Base-by-base conservation (phyloP, 2,113 vertebrate species). In the Hypanus sabinus region DNA sequence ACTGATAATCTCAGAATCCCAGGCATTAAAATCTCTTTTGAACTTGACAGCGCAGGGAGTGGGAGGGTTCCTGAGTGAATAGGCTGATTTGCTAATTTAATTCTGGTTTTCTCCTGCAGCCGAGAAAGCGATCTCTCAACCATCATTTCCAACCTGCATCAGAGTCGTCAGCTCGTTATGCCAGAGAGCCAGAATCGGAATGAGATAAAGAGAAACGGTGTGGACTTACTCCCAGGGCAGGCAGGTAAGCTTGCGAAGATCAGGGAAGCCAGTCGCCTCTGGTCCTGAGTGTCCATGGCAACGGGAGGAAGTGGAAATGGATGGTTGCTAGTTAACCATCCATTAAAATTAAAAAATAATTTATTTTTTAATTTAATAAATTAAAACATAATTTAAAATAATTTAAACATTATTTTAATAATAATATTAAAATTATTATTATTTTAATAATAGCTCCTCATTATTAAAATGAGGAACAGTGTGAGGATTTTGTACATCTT, bases 121-220 rank as follows among this genome's bases (percentile, higher is more conserved):
- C 98, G 98, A 94, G 98, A 99, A 96, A 97, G 96, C 96, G 97
- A 98, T 96, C 98, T 99, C n/a, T 98, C 98, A 94, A 97, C 97
- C 95, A 98, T 99, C 97, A 97, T 99, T 96, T 98, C 98, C 97
- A 99, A 96, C 95, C 97, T 99, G 95, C 98, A 98, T 94, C 98
- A 98, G 96, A 98, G 97, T 95, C 97, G 98, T 95, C 98, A 98
- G 95, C 98, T 98, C 97, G 98, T 97, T 94, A 98, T 99, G 98
- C 98, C 98, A 46, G 98, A 99, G 96, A 97, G 96, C 95, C 98
- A 98, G 96, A 97, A 97, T 95, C 97, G 96, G 95, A 97, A 98
- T 36, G 98, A 99, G 94, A 97, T 98, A 97, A 97, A 96, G 96
- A 96, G 96, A 94, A 96, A 94, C 94, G 94, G 94, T 14, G 94